Conservation (phyloP, 2,113 vertebrate species). For the Tetrax tetrax region DNA sequence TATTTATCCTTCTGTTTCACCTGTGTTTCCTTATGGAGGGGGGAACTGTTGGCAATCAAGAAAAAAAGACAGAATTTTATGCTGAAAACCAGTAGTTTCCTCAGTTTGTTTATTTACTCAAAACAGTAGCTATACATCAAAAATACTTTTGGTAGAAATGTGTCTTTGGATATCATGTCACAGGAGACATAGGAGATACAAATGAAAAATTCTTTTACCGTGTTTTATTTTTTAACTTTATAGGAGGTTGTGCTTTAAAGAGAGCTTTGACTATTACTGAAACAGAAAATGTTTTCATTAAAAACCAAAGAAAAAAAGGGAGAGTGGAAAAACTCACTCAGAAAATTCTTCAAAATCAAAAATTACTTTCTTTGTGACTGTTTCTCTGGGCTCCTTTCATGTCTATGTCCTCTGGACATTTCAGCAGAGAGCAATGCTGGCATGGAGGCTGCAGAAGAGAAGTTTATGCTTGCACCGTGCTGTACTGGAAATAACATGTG, state of each 20-base stretch:
- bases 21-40: not conserved
- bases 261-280: not conserved
- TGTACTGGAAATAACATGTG: not conserved
- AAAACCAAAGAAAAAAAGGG: not conserved
- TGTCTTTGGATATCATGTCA: not conserved
- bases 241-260: not conserved
- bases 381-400: not conserved
- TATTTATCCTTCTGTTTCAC: not conserved
- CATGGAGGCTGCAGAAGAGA: not conserved
- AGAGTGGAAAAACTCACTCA: not conserved
- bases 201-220: not conserved
- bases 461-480: not conserved
- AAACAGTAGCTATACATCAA: not conserved
- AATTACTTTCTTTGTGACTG: not conserved
- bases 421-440: not conserved
- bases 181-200: not conserved
- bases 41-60: not conserved
- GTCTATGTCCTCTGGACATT: not conserved
- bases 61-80: not conserved
- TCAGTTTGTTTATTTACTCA: not conserved
- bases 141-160: not conserved
- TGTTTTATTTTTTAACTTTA: not conserved
- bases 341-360: not conserved
- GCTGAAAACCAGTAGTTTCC: not conserved
- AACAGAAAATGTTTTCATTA: not conserved